Conservation (phyloP, 2,113 vertebrate species). For the Cricetomys ansorgei region DNA sequence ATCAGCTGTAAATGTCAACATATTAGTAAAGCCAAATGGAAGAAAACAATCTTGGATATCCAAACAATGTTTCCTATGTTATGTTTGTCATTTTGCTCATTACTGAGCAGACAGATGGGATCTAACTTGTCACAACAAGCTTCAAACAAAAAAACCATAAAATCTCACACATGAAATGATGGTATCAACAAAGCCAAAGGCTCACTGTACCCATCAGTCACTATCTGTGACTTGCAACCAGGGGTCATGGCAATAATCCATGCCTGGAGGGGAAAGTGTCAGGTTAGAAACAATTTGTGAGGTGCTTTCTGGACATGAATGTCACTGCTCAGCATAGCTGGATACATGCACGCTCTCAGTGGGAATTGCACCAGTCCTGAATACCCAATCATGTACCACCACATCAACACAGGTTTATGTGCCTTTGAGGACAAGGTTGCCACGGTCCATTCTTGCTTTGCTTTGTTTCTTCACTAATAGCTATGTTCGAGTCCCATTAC, state of each 20-base stretch:
- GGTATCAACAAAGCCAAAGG: not conserved
- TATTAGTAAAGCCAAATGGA: conserved; percentile 57
- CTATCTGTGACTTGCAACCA: conserved; percentile 6
- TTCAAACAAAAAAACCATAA: not conserved
- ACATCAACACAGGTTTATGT: not conserved
- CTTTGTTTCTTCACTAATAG: not conserved
- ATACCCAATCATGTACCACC: not conserved
- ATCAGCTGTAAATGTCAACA: conserved; percentile 63
- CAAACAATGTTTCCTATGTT: conserved; percentile 43
- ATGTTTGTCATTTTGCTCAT: not conserved
- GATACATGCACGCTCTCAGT: not conserved
- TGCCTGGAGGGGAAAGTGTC: not conserved
- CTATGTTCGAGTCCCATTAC: not conserved
- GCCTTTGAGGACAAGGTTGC: not conserved
- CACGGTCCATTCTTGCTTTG: not conserved
- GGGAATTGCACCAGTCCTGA: not conserved
- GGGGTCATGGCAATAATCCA: not conserved
- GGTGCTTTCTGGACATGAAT: not conserved
- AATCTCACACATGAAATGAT: conserved; percentile 4
- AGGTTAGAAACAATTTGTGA: not conserved
- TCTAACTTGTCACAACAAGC: conserved; percentile 57
- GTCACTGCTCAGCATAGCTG: not conserved
- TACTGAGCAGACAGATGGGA: conserved; percentile 53
- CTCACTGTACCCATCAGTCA: not conserved
- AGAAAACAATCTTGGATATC: conserved; percentile 63